Percentiles rank a stretch among this genome's conserved stretches.
Evolutionary conservation across 2,888 invertebrate genomes (phyloP).

Genomic region (Chydorus sphaericus): DNA sequence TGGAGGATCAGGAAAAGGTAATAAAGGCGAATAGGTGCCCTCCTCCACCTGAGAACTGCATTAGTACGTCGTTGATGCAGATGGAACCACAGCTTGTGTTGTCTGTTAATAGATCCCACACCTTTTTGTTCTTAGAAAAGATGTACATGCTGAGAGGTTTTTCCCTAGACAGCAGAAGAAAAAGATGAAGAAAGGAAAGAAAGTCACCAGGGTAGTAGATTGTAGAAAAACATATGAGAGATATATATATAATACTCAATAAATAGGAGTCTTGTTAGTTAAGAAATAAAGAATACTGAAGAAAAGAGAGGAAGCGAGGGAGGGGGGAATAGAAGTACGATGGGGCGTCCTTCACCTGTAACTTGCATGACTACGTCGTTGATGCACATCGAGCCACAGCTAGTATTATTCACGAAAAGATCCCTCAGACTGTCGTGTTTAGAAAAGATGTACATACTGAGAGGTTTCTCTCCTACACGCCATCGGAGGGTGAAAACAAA

Average conservation of each 20-base stretch:
- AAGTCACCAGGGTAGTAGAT: background rate
- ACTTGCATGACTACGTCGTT: constrained; percentile 80
- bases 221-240: too few species aligned
- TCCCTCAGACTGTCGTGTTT: constrained; percentile 40
- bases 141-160: constrained; percentile 81
- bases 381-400: constrained; percentile 61
- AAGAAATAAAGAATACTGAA: background rate
- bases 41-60: constrained; percentile 61
- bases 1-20: background rate
- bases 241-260: background rate
- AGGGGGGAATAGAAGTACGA: background rate
- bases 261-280: background rate
- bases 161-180: constrained; percentile 43
- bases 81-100: constrained; percentile 66
- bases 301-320: background rate
- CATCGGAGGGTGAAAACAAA: background rate
- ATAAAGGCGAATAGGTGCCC: constrained; percentile 16
- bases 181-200: background rate
- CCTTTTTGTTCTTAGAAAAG: constrained; percentile 49
- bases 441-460: constrained; percentile 76
- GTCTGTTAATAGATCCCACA: constrained; percentile 44
- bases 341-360: constrained; percentile 40
- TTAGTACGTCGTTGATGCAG: constrained; percentile 69
- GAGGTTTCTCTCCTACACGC: constrained; percentile 84
- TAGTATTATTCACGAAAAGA: constrained; percentile 51